Evolutionary conservation across 1,140 invertebrate species (phyloP).

Genomic region (Nymphalis io): DNA sequence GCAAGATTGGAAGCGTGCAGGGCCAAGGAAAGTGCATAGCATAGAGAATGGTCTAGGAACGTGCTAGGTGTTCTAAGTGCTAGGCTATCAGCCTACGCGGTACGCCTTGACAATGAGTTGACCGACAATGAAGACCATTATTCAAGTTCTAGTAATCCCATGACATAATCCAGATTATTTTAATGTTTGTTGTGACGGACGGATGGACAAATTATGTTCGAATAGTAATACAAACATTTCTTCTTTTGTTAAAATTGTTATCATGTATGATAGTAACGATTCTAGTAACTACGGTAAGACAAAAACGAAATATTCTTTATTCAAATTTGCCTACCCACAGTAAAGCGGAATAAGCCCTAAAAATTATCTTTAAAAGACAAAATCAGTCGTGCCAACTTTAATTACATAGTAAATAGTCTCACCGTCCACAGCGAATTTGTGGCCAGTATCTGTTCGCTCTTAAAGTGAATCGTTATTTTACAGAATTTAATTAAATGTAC

Average conservation of each 20-base stretch:
- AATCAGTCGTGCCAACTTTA: no score
- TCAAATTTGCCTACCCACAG: no score
- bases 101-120: slow-evolving; percentile 47
- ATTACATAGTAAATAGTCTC: no score
- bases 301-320: no score
- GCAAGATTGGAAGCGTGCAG: slow-evolving; percentile 56
- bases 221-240: not conserved
- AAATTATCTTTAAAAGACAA: no score
- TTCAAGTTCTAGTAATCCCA: slow-evolving; percentile 74
- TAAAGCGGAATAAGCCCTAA: no score
- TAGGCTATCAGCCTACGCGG: slow-evolving; percentile 34
- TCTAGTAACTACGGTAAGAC: no score
- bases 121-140: slow-evolving; percentile 66
- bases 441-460: no score
- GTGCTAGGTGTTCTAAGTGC: slow-evolving; percentile 57
- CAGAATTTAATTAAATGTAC: no score
- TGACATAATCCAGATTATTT: slow-evolving; percentile 75
- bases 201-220: not conserved
- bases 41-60: slow-evolving; percentile 66
- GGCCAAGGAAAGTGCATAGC: slow-evolving; percentile 62
- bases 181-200: slow-evolving; percentile 33
- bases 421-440: no score
- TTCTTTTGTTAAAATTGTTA: not conserved
- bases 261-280: no score
- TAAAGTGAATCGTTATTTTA: no score